phyloP scores from a whole-genome alignment of 2,797 vertebrate species.

The Brachyalestes nurse region DNA sequence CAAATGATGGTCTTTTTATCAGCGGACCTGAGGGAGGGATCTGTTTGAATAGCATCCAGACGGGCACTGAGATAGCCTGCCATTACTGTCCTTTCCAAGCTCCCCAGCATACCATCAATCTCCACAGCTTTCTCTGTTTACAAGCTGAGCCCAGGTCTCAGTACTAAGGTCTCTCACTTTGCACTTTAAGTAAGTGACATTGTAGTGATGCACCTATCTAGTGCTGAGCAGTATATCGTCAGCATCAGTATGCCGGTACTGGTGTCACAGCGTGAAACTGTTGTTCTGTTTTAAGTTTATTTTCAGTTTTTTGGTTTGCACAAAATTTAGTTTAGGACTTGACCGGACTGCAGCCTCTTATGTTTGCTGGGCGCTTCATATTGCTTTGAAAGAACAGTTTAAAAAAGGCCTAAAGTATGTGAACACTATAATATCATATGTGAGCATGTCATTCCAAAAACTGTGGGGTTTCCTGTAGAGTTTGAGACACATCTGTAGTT shows the following conservation, averaged over 20 bases:
- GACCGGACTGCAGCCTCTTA: too few relatives aligned
- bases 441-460: too few relatives aligned
- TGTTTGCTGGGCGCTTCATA: too few relatives aligned
- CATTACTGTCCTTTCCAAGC: conserved; percentile 65
- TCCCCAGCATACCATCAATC: conserved; percentile 70
- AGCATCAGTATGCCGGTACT: not conserved
- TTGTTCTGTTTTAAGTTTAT: too few relatives aligned
- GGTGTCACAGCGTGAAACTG: not conserved
- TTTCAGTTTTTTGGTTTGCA: too few relatives aligned
- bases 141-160: conserved; percentile 17
- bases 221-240: not conserved
- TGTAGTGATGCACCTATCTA: conserved; percentile 57
- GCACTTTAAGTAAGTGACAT: conserved; percentile 56
- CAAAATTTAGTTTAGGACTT: too few relatives aligned
- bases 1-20: conserved; percentile 76
- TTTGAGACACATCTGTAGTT: too few relatives aligned
- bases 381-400: too few relatives aligned
- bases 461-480: too few relatives aligned
- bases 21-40: conserved; percentile 68
- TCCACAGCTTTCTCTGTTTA: conserved; percentile 66
- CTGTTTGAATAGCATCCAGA: conserved; percentile 70
- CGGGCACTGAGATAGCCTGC: conserved; percentile 70
- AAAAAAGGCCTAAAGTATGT: too few relatives aligned
- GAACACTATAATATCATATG: too few relatives aligned
- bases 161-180: not conserved